A percentile compares a stretch with the other conserved stretches of the same genome.
Evolutionary conservation across 2,888 invertebrate species (phyloP).

Genomic region (Cyclophora punctaria): DNA sequence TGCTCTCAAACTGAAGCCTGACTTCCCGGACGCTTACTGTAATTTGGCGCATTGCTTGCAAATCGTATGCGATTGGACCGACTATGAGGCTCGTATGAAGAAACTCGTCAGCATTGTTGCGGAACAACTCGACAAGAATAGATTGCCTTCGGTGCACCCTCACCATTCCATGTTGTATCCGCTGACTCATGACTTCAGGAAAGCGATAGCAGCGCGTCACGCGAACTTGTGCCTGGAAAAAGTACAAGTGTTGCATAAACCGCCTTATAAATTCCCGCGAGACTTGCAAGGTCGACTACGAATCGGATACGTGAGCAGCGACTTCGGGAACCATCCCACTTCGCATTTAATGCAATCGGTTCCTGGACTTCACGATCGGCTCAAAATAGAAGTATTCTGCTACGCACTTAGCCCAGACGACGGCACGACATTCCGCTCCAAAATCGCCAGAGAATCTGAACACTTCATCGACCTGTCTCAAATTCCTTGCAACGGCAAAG

Average conservation of each 20-base stretch:
- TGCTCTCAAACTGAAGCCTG: slow-evolving; percentile 97
- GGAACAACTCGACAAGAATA: slow-evolving; percentile 97
- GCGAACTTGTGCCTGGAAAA: slow-evolving; percentile 98
- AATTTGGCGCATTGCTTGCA: slow-evolving; percentile 99
- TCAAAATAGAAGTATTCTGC: slow-evolving; percentile 92
- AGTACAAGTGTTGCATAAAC: slow-evolving; percentile 95
- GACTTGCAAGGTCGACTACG: slow-evolving; percentile 84
- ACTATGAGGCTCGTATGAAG: slow-evolving; percentile 97
- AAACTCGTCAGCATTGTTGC: slow-evolving; percentile 97
- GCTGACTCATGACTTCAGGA: slow-evolving; percentile 94
- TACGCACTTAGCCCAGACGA: slow-evolving; percentile 97
- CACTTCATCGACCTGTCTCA: slow-evolving; percentile 97
- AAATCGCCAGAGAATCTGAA: slow-evolving; percentile 95
- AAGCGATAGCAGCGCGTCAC: slow-evolving; percentile 97
- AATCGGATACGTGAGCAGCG: slow-evolving; percentile 98
- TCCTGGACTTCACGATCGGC: slow-evolving; percentile 93
- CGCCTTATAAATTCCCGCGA: slow-evolving; percentile 86
- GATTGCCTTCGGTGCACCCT: slow-evolving; percentile 98
- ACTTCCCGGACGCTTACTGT: slow-evolving; percentile 99
- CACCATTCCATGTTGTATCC: slow-evolving; percentile 99
- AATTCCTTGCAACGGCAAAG: slow-evolving; percentile 97
- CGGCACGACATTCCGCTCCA: slow-evolving; percentile 97
- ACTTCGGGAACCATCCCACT: slow-evolving; percentile 99
- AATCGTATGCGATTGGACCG: slow-evolving; percentile 99
- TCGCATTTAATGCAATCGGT: slow-evolving; percentile 99